phyloP scores from a whole-genome alignment of 2,797 vertebrate species.

The Taeniopygia guttata region DNA sequence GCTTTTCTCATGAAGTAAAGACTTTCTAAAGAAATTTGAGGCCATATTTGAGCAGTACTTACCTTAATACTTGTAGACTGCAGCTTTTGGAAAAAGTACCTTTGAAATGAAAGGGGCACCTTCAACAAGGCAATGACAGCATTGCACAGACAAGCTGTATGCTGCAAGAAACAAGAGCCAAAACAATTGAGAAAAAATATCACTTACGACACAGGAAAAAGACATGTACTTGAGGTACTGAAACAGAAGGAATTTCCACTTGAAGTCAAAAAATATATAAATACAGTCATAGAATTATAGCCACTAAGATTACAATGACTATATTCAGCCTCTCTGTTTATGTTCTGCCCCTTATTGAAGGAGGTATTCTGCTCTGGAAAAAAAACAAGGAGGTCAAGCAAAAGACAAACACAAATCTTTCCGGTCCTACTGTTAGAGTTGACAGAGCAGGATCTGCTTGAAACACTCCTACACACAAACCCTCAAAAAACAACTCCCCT shows the following conservation, averaged over 20 bases:
- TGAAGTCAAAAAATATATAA: neutral
- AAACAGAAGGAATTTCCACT: neutral
- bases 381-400: neutral
- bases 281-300: neutral
- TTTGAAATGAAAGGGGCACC: slow-evolving; percentile 95
- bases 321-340: neutral
- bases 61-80: slow-evolving; percentile 99
- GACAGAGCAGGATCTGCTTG: neutral
- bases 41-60: neutral
- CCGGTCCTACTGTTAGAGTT: neutral
- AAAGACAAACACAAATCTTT: neutral
- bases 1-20: neutral
- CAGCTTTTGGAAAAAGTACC: slow-evolving; percentile 98
- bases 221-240: neutral
- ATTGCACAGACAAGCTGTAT: slow-evolving; percentile 93
- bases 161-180: slow-evolving; percentile 75
- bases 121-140: slow-evolving; percentile 93
- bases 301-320: neutral
- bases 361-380: neutral
- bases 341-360: neutral
- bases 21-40: neutral
- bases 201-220: neutral
- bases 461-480: neutral
- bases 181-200: neutral
- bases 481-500: neutral